Conservation (phyloP, 1,140 invertebrate genomes). For the Euglossa dilemma region DNA sequence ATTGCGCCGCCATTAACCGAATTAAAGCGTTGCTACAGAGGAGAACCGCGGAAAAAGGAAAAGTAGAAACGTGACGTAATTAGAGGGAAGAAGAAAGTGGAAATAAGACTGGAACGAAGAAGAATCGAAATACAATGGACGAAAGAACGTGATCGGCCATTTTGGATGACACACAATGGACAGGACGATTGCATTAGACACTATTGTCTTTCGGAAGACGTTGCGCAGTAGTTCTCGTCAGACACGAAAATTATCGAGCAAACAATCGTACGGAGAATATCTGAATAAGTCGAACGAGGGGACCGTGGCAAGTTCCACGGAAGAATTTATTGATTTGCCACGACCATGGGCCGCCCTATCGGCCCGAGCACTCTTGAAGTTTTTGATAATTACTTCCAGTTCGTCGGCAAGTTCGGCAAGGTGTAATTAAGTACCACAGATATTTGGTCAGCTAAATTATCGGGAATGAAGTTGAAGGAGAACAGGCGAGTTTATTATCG, state of each 20-base stretch:
- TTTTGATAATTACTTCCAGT: conserved; percentile 47
- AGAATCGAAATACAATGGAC: too few species aligned
- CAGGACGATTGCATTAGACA: neutral
- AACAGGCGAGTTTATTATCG: conserved; percentile 38
- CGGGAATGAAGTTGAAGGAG: conserved; percentile 38
- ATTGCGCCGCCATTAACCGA: too few species aligned
- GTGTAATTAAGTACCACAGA: conserved; percentile 45
- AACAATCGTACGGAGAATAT: neutral
- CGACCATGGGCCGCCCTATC: neutral
- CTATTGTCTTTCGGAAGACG: neutral
- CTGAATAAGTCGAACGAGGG: neutral
- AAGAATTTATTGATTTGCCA: conserved; percentile 35
- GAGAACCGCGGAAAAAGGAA: too few species aligned
- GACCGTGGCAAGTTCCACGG: neutral
- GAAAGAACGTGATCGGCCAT: neutral
- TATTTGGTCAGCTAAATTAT: conserved; percentile 48
- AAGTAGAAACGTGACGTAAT: too few species aligned
- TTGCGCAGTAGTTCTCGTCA: neutral
- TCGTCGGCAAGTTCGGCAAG: conserved; percentile 25
- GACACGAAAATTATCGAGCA: neutral
- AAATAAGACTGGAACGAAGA: too few species aligned
- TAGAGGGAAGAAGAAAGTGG: too few species aligned
- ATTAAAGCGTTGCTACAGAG: too few species aligned
- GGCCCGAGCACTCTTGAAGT: conserved; percentile 3
- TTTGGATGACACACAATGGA: neutral